A percentile compares a stretch with the other conserved stretches of the same genome.
Evolutionary conservation across 2,797 vertebrate species (phyloP).

Genomic region (Leptodactylus fallax): DNA sequence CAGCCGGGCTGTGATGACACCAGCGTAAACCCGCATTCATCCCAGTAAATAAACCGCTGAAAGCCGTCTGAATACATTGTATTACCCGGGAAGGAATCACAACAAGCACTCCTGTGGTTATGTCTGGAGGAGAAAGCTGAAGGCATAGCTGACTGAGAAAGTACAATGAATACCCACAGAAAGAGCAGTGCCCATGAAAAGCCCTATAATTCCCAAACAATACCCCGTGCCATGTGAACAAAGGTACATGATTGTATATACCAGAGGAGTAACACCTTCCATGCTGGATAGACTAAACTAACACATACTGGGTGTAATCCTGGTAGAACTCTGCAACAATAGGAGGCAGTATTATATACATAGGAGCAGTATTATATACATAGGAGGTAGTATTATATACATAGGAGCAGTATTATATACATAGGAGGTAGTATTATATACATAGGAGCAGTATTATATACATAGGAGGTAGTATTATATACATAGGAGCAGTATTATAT

Average conservation of each 20-base stretch:
- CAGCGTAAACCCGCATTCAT: slow-evolving; percentile 34
- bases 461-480: background rate
- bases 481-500: slow-evolving; percentile 8
- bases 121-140: slow-evolving; percentile 59
- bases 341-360: too few relatives aligned
- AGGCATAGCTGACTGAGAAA: slow-evolving; percentile 56
- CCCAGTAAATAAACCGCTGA: slow-evolving; percentile 45
- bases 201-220: slow-evolving; percentile 54
- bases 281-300: background rate
- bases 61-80: slow-evolving; percentile 46
- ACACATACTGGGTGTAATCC: background rate
- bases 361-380: background rate
- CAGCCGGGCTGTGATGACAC: slow-evolving; percentile 37
- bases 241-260: slow-evolving; percentile 29
- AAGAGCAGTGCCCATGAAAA: slow-evolving; percentile 30
- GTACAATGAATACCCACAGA: slow-evolving; percentile 52
- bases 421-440: slow-evolving; percentile 1
- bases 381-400: background rate
- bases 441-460: slow-evolving; percentile 13
- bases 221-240: slow-evolving; percentile 28
- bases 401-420: slow-evolving; percentile 10
- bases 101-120: slow-evolving; percentile 34
- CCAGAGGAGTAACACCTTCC: slow-evolving; percentile 17
- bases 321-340: background rate
- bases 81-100: slow-evolving; percentile 15